Evolutionary conservation across 2,888 invertebrate genomes (phyloP).

Genomic region (Hesperia comma): DNA sequence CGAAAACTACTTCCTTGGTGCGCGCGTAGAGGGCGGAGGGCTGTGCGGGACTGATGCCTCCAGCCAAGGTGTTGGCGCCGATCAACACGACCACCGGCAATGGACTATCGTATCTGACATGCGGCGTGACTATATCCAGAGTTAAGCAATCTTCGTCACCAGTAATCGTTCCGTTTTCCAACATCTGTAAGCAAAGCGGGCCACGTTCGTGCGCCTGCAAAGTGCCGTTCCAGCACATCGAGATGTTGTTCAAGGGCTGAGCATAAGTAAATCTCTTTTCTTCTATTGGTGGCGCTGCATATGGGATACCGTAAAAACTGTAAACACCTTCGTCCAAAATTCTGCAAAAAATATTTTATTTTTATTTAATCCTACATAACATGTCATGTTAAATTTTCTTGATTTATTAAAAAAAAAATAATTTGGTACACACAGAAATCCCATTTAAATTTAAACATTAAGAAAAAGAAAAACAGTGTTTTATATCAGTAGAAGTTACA

Average conservation of each 20-base stretch:
- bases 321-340: slow-evolving; percentile 90
- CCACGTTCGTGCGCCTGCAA: slow-evolving; percentile 87
- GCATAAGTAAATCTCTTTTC: slow-evolving; percentile 89
- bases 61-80: slow-evolving; percentile 90
- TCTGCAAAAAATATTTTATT: slow-evolving; percentile 65
- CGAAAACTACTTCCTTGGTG: slow-evolving; percentile 92
- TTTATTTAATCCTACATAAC: not conserved
- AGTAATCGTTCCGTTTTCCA: slow-evolving; percentile 86
- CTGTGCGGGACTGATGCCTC: slow-evolving; percentile 89
- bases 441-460: too few relatives aligned
- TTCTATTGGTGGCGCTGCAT: slow-evolving; percentile 88
- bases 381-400: too few relatives aligned
- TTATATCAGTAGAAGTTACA: too few relatives aligned
- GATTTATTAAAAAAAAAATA: too few relatives aligned
- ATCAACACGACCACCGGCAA: slow-evolving; percentile 93
- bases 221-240: slow-evolving; percentile 92
- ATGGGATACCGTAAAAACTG: slow-evolving; percentile 92
- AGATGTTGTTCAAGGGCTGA: slow-evolving; percentile 85
- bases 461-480: too few relatives aligned
- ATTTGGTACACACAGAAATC: too few relatives aligned
- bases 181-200: slow-evolving; percentile 88
- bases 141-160: slow-evolving; percentile 93
- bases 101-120: slow-evolving; percentile 90
- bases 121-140: slow-evolving; percentile 92
- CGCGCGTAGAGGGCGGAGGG: slow-evolving; percentile 91